Base-by-base conservation (phyloP, 2,113 vertebrate species). In the Sebastes schlegelii region DNA sequence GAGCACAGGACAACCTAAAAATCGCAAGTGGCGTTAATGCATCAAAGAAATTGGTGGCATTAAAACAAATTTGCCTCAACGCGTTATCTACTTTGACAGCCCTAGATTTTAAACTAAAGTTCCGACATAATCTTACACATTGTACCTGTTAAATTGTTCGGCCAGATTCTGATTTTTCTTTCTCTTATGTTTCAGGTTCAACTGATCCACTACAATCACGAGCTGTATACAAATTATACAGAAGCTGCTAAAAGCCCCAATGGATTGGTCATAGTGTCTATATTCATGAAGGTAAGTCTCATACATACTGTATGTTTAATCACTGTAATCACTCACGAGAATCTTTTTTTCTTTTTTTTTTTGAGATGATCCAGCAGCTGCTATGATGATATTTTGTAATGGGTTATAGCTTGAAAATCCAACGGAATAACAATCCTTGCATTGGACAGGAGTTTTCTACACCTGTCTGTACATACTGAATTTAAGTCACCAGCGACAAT, bases 131-230 rank as follows among this genome's bases (percentile, higher is more conserved):
- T 23, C 4, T 61, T 57, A 57, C 54, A 21, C 4, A 11, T 11
- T 21, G 54, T 1, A 1, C 58, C 16, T 26, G 34, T 61, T 13
- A 58, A 46, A 19, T 8, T 74, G 48, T 57, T 55, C 40, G 45
- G 7, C 26, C 16, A 42, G 10, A 19, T 46, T 48, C 17, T 69
- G 26, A 42, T 63, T 74, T 71, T n/a, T 2, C 51, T 79, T 42
- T 80, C 55, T 85, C 7, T 34, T 84, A 4, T 92, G 46, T 93
- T 91, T 11, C 87, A 99, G 98, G 98, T 98, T 87, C 98, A 99
- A n/a, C 96, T 99, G 91, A 99, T 99, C 94, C 98, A 99, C 94
- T 99, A 99, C 93, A 99, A 99, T 93, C 98, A 99, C 0, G 98
- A 99, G 93, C 94, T 99, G 81, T 99, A 99, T 80, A 97, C 97